Evolutionary conservation across 2,888 invertebrate genomes (phyloP), one percentile per base, ranked within the genome.

Genomic region (Cancer borealis): DNA sequence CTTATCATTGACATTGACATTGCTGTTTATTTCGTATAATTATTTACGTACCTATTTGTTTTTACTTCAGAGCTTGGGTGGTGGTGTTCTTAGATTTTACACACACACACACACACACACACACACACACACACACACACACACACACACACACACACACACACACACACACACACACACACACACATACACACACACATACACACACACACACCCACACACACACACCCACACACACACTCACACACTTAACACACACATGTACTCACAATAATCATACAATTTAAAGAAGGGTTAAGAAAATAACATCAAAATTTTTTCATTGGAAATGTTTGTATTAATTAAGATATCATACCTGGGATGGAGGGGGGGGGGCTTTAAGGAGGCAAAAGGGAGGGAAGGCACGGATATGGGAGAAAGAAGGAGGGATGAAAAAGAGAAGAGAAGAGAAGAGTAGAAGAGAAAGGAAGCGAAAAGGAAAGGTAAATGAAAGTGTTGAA

Each of bases 191-290:
- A 66, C 66, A 66, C 66, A 66, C n/a, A 66, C 66, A 66, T n/a
- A 66, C 66, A 66, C n/a, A 66, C n/a, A 66, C n/a, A 66, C 66
- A 66, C 66, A n/a, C 66, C n/a, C 66, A 66, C 66, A n/a, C 66
- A 66, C 66, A 66, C n/a, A n/a, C 66, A 66, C 66, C n/a, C 66
- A 66, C 66, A 66, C 66, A 66, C 66, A 66, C 66, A 66, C n/a
- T 0, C n/a, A n/a, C n/a, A 66, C n/a, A 12, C 12, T 66, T 66
- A 66, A 4, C 17, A 66, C 21, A 66, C 12, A 17, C 17, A 17
- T 66, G 60, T 0, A 66, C 66, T 39, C 39, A 39, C 39, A 39
- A 39, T 39, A 39, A 1, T 39, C 39, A 39, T 39, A 2, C 39
- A 39, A 39, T 2, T 39, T 39, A 1, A 39, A 39, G 39, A 1